Base-by-base conservation (phyloP, 1,140 invertebrate genomes). In the Tetramorium parvispinum region DNA sequence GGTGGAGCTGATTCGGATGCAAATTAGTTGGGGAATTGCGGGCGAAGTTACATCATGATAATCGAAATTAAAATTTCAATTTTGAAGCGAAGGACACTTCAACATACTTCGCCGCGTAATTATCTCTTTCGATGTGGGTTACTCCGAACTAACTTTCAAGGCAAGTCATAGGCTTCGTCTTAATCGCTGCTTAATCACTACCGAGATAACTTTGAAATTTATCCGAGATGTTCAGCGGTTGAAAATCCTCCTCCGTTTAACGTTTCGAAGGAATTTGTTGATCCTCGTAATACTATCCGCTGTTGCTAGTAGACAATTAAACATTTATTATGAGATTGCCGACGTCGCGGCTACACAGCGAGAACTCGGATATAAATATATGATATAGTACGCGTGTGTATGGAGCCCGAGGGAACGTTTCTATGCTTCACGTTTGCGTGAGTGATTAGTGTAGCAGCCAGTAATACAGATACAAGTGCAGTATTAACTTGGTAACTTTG, bases 21-120 rank as follows among this genome's bases (percentile, higher is more conserved):
- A 65, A 78, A 78, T 78, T 51, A 32, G 27, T 7, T 65, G 1
- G 11, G 11, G 16, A 65, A 24, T 40, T 40, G 16, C 40, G 76
- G 59, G 24, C 13, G 3, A 32, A 65, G 24, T 78, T 78, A 78
- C 43, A 32, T 65, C 43, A 49, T 46, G 43, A 65, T 65, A 65
- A 78, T 65, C 40, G 11, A 65, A 51, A 63, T 78, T 16, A 65
- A 78, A 65, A 78, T 65, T 78, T 78, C 51, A 65, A 78, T 78
- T 65, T 65, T 21, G 24, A 37, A 43, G 55, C 6, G 73, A 59
- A 78, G 43, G 18, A 78, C 13, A 27, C 32, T 43, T 59, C 8
- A 27, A 59, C 75, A 49, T 46, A 63, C 18, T 49, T 63, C 10
- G 40, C 53, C 24, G 21, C 40, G 40, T 76, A 59, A 76, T 59